phyloP scores from a whole-genome alignment of 2,797 vertebrate genomes.

The Momotus momota region DNA sequence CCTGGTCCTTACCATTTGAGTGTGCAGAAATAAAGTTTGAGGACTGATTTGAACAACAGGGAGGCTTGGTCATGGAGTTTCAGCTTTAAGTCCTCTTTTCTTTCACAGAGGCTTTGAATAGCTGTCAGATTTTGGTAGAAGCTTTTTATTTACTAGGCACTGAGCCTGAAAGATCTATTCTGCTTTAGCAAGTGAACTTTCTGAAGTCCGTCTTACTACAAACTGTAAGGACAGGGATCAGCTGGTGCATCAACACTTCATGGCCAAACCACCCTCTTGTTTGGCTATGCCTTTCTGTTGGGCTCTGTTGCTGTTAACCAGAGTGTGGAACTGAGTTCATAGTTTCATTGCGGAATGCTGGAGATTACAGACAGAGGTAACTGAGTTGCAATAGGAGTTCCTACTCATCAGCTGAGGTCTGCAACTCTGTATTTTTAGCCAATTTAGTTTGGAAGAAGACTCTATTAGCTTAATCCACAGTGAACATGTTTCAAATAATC shows the following conservation, averaged over 20 bases:
- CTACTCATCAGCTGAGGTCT: background rate
- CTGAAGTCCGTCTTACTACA: background rate
- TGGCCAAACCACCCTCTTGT: background rate
- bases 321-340: background rate
- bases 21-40: background rate
- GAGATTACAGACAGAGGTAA: background rate
- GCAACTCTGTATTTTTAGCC: background rate
- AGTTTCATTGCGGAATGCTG: background rate
- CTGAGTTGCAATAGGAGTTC: background rate
- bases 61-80: background rate
- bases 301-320: background rate
- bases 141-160: background rate
- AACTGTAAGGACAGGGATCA: background rate
- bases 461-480: background rate
- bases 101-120: background rate
- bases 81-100: background rate
- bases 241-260: background rate
- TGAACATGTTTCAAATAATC: background rate
- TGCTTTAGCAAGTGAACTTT: background rate
- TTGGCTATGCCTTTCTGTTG: background rate
- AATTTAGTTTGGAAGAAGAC: background rate
- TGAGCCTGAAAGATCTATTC: background rate
- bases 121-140: background rate
- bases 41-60: background rate
- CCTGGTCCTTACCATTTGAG: background rate